These are phyloP conservation scores for Dromas ardeola DNA, from an alignment of 2,113 vertebrate genomes.

Conservation along the genomic window DNA sequence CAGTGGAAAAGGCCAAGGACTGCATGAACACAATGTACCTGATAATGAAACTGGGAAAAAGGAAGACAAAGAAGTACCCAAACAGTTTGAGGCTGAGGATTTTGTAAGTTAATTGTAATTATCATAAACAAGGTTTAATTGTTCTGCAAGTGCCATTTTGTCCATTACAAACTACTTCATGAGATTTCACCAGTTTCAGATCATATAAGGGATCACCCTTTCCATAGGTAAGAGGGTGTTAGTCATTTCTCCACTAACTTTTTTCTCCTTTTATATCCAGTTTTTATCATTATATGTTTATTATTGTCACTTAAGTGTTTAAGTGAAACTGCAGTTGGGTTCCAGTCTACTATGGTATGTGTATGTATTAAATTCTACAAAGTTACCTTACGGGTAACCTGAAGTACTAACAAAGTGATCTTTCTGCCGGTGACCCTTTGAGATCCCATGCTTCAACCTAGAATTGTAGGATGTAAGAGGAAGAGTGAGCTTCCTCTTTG, in stretches of 20 bases:
- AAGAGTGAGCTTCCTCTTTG: neutral
- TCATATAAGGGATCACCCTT: neutral
- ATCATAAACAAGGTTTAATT: neutral
- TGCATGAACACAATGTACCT: slow-evolving; percentile 63
- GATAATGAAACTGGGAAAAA: slow-evolving; percentile 65
- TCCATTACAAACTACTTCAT: neutral
- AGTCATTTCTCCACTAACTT: neutral
- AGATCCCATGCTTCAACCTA: neutral
- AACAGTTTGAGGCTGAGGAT: slow-evolving; percentile 82
- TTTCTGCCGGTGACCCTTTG: neutral
- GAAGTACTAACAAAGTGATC: neutral
- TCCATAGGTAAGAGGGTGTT: neutral
- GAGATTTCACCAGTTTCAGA: neutral
- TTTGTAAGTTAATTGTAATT: slow-evolving; percentile 79
- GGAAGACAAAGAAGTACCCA: slow-evolving; percentile 69
- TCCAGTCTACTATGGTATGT: neutral
- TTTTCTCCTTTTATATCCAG: neutral
- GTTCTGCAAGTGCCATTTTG: neutral
- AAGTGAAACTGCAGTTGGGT: neutral
- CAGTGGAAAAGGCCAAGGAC: slow-evolving; percentile 70
- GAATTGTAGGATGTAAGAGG: neutral
- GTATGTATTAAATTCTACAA: neutral
- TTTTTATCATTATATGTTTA: neutral
- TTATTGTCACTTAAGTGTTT: neutral
- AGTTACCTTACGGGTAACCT: neutral